Base-by-base conservation (phyloP, 2,888 invertebrate genomes). In the Callyntrura guangdongensis region DNA sequence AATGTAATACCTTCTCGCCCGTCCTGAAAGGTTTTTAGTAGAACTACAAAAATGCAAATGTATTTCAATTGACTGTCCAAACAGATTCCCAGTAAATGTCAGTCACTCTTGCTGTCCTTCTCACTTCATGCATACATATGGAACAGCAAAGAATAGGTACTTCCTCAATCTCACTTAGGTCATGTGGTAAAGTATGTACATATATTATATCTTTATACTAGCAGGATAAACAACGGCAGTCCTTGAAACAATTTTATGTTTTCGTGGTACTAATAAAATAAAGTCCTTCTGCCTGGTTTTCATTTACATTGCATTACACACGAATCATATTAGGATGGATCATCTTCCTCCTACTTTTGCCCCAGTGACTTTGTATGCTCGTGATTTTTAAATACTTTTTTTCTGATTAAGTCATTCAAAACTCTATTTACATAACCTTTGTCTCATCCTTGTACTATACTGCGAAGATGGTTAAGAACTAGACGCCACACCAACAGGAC, bases 341-440 rank as follows among this genome's bases (percentile, higher is more conserved):
- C 69, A 12, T 36, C 36, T 1, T 1, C 11, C 14, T 61, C n/a
- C 11, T 77, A 11, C n/a, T n/a, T n/a, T n/a, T n/a, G n/a, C n/a
- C n/a, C n/a, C n/a, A n/a, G n/a, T n/a, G n/a, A n/a, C n/a, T n/a
- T n/a, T n/a, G n/a, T n/a, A n/a, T n/a, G n/a, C n/a, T n/a, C n/a
- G n/a, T n/a, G n/a, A n/a, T n/a, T n/a, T n/a, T n/a, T n/a, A n/a
- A n/a, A n/a, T n/a, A 47, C 47, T 69, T 69, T 77, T 77, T n/a
- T 47, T 69, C 47, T 49, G 49, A 77, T 77, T 77, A 25, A 77
- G 49, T 77, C 53, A 77, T 77, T 77, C 47, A 14, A 49, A 77
- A n/a, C 25, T 53, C 49, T 77, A 77, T 77, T 77, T 77, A 77
- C 53, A 53, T 77, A 77, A 77, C 74, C 74, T 77, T 77, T 69